Evolutionary conservation across 2,797 vertebrate genomes (phyloP).

Genomic region (Falco cherrug): DNA sequence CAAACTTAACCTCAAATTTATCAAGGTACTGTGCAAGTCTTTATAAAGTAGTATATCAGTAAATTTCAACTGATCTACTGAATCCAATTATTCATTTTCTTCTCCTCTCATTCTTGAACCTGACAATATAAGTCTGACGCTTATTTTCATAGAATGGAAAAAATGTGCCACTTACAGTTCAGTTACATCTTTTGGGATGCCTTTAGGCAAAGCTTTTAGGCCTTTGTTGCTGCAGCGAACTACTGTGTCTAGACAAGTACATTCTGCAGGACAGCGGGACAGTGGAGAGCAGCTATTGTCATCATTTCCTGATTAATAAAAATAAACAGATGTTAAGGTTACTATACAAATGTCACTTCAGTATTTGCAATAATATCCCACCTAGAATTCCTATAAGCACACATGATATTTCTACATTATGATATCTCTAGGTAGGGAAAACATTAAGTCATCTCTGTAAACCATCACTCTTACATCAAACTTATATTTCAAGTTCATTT

Average conservation of each 20-base stretch:
- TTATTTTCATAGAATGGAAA: not conserved
- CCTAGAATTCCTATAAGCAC: not conserved
- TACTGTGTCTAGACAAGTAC: constrained; percentile 95
- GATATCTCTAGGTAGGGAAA: not conserved
- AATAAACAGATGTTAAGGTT: not conserved
- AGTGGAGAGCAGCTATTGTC: constrained; percentile 94
- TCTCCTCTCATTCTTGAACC: not conserved
- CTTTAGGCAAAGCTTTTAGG: constrained; percentile 89
- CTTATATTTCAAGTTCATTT: not conserved
- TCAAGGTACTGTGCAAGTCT: not conserved
- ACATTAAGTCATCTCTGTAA: not conserved
- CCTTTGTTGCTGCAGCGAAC: constrained; percentile 98
- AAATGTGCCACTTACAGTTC: constrained; percentile 88
- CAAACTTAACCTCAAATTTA: not conserved
- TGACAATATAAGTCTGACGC: not conserved
- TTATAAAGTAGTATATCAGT: not conserved
- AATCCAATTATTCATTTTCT: not conserved
- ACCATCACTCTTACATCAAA: not conserved
- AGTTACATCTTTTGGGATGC: constrained; percentile 94
- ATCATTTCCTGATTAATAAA: constrained; percentile 86
- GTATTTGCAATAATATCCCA: not conserved
- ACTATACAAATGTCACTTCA: not conserved
- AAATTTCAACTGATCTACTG: not conserved
- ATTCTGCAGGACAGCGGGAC: constrained; percentile 92
- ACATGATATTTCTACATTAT: not conserved